Base-by-base conservation (phyloP, 1,140 invertebrate genomes). In the Diorhabda sublineata region DNA sequence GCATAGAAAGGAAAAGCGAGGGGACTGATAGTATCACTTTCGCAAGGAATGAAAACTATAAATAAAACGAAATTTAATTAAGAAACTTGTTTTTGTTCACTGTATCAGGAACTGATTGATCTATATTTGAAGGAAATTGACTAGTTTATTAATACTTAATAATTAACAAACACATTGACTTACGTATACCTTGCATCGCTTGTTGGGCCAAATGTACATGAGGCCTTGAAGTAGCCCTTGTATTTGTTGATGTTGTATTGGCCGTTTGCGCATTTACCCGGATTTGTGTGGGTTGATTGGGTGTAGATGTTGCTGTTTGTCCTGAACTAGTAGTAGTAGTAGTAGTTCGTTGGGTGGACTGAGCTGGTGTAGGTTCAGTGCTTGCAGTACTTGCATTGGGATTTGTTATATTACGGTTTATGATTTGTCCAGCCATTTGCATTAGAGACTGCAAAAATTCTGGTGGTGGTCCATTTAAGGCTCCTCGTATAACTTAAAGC, bases 211-310 rank as follows among this genome's bases (percentile, higher is more conserved):
- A 81, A 71, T 87, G 85, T 7, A 90, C 85, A 69, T 90, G 89
- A 3, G 89, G 88, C 45, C 89, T 81, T 6, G 78, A 65, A 9
- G 87, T 89, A 41, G 87, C 87, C 5, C 88, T 83, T 7, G 88
- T 90, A 75, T 89, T 86, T 4, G 88, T 89, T 3, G 88, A 82
- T 3, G 88, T 89, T 7, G 88, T 89, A 61, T 88, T 87, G 76
- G 89, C 84, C 8, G 88, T 90, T 64, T 85, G 85, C 5, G 85
- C 7, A 59, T 26, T 45, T 52, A 84, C 86, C 71, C 87, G 81
- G 26, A 86, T 84, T 77, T 87, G 84, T 63, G 68, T 69, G 44
- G 65, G 65, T 42, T 85, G 83, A 42, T 82, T 82, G 41, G 81
- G 70, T 42, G 74, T 57, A 45, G 68, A 52, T 63, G 42, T 5